Evolutionary conservation across 1,140 invertebrate genomes (phyloP), one percentile per base, ranked within the genome.

Genomic region (Drosophila ercepeae): DNA sequence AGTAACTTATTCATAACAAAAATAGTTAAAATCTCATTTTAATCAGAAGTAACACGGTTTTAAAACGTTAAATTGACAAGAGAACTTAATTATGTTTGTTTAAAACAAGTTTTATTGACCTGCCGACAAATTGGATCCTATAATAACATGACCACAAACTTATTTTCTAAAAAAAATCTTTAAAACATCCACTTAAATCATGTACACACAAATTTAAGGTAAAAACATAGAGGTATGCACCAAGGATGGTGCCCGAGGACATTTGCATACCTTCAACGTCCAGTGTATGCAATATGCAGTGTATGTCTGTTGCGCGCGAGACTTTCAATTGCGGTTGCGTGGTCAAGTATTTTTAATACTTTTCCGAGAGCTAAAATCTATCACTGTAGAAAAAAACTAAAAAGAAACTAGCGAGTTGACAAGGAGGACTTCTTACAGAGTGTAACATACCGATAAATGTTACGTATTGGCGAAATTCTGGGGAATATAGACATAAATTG

Each of bases 281-380:
- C 29, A 11, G 8, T 32, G 58, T 29, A 45, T 63, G 63, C 48
- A 51, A 60, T 59, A 50, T 67, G 36, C n/a, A 11, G 29, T 32
- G 3, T 32, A 11, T 39, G 1, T 52, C 34, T 59, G 41, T 61
- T 60, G 58, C 23, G 49, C 58, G 49, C 45, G 8, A 50, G 45
- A 50, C 55, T 50, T 59, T 67, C 2, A 27, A 45, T 29, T 73
- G 57, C 49, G 34, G 32, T 63, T 63, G 23, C 19, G 21, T 45
- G 45, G 53, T 65, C 54, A 84, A 84, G 71, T 84, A 83, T 79
- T 84, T 58, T 46, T 84, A 84, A 83, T 84, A 83, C 78, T 75
- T 79, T 52, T 61, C 58, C 49, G 48, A 52, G 29, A 48, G 65
- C 65, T 63, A 69, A 41, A 25, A 52, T 48, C 41, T 69, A 75